A percentile compares a stretch with the other conserved stretches of the same genome.
Evolutionary conservation across 2,797 vertebrate genomes (phyloP).

Genomic region (Pseudochirops cupreus): DNA sequence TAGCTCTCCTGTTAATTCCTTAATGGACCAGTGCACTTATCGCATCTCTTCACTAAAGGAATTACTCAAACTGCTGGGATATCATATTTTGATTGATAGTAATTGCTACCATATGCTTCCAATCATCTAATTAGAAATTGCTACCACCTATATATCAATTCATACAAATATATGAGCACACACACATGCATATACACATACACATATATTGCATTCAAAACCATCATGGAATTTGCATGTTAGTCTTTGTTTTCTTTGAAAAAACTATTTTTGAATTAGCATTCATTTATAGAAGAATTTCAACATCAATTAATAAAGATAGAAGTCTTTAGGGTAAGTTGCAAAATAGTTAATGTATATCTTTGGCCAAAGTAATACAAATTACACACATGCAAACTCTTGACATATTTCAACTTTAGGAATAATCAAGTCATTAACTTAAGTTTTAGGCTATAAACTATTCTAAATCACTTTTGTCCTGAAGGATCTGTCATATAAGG

Average conservation of each 20-base stretch:
- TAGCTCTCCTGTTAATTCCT: conserved; percentile 55
- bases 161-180: no score
- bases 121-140: conserved; percentile 67
- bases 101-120: conserved; percentile 63
- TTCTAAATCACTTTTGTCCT: conserved; percentile 35
- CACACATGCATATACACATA: no score
- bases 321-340: background rate
- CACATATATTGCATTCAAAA: conserved; percentile 46
- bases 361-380: background rate
- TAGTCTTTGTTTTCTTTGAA: background rate
- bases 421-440: background rate
- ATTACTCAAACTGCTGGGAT: conserved; percentile 38
- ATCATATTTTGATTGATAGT: conserved; percentile 67
- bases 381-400: background rate
- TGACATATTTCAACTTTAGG: background rate
- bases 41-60: conserved; percentile 28
- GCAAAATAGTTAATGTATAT: conserved; percentile 22
- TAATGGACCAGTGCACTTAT: conserved; percentile 30
- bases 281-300: background rate
- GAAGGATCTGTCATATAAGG: conserved; percentile 3
- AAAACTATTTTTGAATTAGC: conserved; percentile 22
- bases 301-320: background rate
- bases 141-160: conserved; percentile 28
- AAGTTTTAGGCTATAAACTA: background rate
- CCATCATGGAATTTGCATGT: conserved; percentile 18